Conservation (phyloP, 2,113 vertebrate genomes). For the Micronisus gabar region DNA sequence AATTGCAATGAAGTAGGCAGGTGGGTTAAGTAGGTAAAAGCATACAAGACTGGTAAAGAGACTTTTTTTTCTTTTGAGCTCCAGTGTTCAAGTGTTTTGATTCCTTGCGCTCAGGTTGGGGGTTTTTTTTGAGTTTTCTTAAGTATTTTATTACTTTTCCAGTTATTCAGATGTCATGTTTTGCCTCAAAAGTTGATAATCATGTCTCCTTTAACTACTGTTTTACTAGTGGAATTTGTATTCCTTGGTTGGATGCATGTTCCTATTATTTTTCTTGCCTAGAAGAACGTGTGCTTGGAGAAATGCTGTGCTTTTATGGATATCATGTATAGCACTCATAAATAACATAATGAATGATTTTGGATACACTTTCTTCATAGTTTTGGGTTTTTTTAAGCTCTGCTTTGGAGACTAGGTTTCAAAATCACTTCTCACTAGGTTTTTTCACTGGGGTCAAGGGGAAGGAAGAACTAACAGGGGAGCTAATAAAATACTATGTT, state of each 20-base stretch:
- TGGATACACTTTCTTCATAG: not conserved
- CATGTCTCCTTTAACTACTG: not conserved
- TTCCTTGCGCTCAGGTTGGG: not conserved
- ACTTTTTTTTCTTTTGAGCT: not conserved
- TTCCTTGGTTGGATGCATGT: not conserved
- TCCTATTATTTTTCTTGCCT: not conserved
- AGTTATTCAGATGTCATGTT: not conserved
- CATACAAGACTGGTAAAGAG: not conserved
- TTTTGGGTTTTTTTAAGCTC: not conserved
- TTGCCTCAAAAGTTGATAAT: not conserved
- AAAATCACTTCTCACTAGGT: not conserved
- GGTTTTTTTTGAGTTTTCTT: not conserved
- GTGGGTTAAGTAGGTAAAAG: not conserved
- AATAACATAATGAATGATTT: not conserved
- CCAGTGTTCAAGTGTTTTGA: not conserved
- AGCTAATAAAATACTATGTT: not conserved
- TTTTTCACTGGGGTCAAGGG: not conserved
- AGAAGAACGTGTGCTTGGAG: not conserved
- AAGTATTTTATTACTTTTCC: not conserved
- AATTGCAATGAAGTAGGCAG: not conserved
- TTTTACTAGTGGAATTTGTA: not conserved
- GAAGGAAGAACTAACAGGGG: not conserved
- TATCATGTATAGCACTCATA: not conserved
- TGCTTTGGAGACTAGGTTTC: not conserved
- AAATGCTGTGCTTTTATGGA: not conserved